phyloP scores from a whole-genome alignment of 2,888 invertebrate genomes.

The Argyra leucocephala region DNA sequence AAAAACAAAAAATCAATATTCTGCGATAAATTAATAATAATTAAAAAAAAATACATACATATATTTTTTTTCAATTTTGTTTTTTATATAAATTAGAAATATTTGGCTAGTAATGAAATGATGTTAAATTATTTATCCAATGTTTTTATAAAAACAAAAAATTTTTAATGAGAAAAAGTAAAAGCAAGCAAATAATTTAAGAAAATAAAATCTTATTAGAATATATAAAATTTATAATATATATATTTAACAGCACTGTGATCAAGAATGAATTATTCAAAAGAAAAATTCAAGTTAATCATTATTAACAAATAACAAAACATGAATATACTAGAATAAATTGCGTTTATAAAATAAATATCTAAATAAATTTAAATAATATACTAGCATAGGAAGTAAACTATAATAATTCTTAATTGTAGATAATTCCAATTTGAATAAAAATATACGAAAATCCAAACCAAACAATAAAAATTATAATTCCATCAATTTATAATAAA shows the following conservation, averaged over 20 bases:
- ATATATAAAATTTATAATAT: constrained; percentile 14
- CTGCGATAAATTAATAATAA: constrained; percentile 19
- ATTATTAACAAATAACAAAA: not conserved
- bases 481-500: not conserved
- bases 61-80: not conserved
- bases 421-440: not conserved
- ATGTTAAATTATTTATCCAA: constrained; percentile 12
- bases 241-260: constrained; percentile 22
- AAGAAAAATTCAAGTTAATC: not conserved
- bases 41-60: constrained; percentile 10
- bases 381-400: not conserved
- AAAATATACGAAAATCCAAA: not conserved
- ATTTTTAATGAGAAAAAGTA: constrained; percentile 10
- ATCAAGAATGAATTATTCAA: constrained; percentile 23
- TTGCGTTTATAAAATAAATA: not conserved
- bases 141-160: constrained; percentile 11
- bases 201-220: constrained; percentile 11
- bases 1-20: too few species aligned
- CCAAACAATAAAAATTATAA: not conserved
- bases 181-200: not conserved
- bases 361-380: not conserved
- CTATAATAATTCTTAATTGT: not conserved
- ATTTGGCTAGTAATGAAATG: constrained; percentile 20
- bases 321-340: not conserved
- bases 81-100: constrained; percentile 16